A percentile compares a stretch with the other conserved stretches of the same genome.
Evolutionary conservation across 2,888 invertebrate species (phyloP).

Genomic region (Eremobia ochroleuca): DNA sequence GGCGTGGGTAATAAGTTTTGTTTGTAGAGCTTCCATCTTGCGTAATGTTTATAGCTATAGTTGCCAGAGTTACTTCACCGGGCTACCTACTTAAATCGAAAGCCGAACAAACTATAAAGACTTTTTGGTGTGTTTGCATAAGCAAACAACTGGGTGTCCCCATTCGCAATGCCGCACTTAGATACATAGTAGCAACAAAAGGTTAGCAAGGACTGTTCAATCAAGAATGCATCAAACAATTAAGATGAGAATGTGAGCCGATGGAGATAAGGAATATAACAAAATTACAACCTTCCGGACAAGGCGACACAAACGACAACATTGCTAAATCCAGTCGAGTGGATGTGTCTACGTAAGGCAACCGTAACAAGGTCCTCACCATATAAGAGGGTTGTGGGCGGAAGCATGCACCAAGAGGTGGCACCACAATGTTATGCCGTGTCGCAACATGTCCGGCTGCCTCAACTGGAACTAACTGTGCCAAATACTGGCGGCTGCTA

Average conservation of each 20-base stretch:
- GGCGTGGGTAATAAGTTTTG: constrained; percentile 70
- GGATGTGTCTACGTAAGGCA: constrained; percentile 80
- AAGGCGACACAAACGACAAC: constrained; percentile 74
- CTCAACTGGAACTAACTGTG: constrained; percentile 57
- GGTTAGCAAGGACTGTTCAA: constrained; percentile 78
- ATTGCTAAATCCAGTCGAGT: constrained; percentile 77
- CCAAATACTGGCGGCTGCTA: constrained; percentile 33
- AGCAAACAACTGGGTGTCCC: constrained; percentile 37
- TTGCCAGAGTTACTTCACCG: constrained; percentile 56
- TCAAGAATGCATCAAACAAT: constrained; percentile 81
- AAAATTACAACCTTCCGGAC: constrained; percentile 72
- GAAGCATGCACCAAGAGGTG: constrained; percentile 79
- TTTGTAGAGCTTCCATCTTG: constrained; percentile 68
- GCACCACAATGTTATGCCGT: constrained; percentile 67
- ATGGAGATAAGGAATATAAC: constrained; percentile 79
- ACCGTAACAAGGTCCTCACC: constrained; percentile 84
- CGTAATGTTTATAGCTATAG: constrained; percentile 69
- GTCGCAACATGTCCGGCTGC: constrained; percentile 72
- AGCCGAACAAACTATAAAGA: constrained; percentile 43
- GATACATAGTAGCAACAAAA: constrained; percentile 60
- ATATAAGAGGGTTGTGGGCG: constrained; percentile 84
- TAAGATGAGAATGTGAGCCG: constrained; percentile 65
- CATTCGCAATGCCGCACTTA: constrained; percentile 58
- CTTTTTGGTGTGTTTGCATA: constrained; percentile 45
- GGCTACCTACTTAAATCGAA: constrained; percentile 54